Base-by-base conservation (phyloP, 2,888 invertebrate genomes). In the Drosophila setosimentum region DNA sequence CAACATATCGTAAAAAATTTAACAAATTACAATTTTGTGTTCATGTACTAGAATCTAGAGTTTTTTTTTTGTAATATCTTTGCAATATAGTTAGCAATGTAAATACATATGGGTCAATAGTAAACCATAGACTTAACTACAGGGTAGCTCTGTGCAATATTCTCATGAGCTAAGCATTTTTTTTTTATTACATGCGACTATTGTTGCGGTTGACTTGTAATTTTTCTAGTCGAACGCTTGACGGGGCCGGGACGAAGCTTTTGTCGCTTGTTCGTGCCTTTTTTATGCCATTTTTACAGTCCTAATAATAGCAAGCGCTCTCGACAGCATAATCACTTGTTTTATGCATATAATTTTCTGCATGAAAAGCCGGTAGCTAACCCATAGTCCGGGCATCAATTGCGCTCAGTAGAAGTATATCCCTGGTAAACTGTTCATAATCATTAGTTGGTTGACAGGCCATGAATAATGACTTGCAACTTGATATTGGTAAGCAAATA, bases 311-410 rank as follows among this genome's bases (percentile, higher is more conserved):
- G 80, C 83, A 54, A 78, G 79, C 55, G 65, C 66, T 67, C 64
- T 85, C 78, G 87, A 89, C 87, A 87, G 62, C 83, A 87, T 87
- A 87, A 87, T 89, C 87, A 87, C 80, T 76, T 83, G 80, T 68
- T 89, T 87, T 83, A 89, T 87, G 89, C 78, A 89, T 87, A 89
- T 87, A 89, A 87, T 87, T 87, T 89, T 89, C 87, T 80, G 87
- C 89, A 89, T 87, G 87, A 87, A 83, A 82, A 78, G 83, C 64
- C 76, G 68, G 68, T 65, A 37, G 49, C 49, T 37, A 48, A 32
- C 33, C 55, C 27, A 18, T 27, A 27, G 29, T n/a, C 6, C 27
- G 4, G 13, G 27, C 35, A 54, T 13, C 54, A 27, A 54, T 54
- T 18, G 13, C 53, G 40, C 49, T 16, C 4, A n/a, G 24, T 32